A percentile compares a stretch with the other conserved stretches of the same genome.
Conservation (phyloP, 2,888 invertebrate genomes). For the Euplexia lucipara region DNA sequence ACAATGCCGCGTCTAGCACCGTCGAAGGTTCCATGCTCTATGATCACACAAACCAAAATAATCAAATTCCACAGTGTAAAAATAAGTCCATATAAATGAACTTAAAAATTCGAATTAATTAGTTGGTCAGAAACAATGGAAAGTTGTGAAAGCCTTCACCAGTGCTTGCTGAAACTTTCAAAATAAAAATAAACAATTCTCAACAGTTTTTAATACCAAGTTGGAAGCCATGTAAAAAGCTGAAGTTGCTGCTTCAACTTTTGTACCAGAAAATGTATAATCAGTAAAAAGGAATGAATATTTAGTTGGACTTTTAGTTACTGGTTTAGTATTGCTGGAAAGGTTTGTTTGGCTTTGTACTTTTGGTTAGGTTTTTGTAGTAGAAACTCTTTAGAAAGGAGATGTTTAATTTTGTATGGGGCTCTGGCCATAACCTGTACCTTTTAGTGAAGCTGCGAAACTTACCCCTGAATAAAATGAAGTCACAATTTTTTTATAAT, state of each 20-base stretch:
- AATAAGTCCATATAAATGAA: conserved; percentile 28
- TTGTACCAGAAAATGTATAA: conserved; percentile 44
- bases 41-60: not conserved
- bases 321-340: conserved; percentile 36
- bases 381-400: not conserved
- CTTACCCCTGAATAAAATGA: no score
- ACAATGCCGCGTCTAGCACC: no score
- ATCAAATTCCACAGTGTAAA: not conserved
- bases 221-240: conserved; percentile 43
- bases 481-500: no score
- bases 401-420: not conserved
- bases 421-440: no score
- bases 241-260: conserved; percentile 42
- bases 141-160: conserved; percentile 18
- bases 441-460: no score
- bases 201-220: conserved; percentile 37
- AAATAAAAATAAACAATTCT: conserved; percentile 42
- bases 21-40: no score
- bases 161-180: conserved; percentile 20
- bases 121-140: conserved; percentile 31
- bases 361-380: not conserved
- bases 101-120: conserved; percentile 45
- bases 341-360: conserved; percentile 26
- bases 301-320: conserved; percentile 35
- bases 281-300: conserved; percentile 35